These are phyloP conservation scores for Dunckerocampus dactyliophorus DNA, from an alignment of 2,113 vertebrate genomes.

Conservation along the genomic window DNA sequence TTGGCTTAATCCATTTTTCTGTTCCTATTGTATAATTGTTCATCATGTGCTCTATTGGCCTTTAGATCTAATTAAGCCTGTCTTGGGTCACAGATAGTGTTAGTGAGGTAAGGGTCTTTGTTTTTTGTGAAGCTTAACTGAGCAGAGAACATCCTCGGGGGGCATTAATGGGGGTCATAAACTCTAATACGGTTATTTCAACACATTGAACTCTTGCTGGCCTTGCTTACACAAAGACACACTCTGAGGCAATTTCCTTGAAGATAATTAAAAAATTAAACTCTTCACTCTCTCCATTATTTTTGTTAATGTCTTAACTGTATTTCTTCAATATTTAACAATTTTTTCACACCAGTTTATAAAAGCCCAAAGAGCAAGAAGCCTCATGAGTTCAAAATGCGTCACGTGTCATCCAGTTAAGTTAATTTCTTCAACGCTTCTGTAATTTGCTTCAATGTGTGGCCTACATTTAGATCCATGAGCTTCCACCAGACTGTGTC, in stretches of 20 bases:
- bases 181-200: conserved; percentile 62
- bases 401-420: too few relatives aligned
- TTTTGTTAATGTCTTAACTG: conserved; percentile 41
- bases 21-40: conserved; percentile 1
- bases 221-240: conserved; percentile 56
- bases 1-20: conserved; percentile 11
- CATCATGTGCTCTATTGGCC: conserved; percentile 36
- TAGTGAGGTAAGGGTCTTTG: conserved; percentile 22
- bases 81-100: conserved; percentile 40
- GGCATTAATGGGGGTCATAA: conserved; percentile 63
- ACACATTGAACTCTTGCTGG: conserved; percentile 65
- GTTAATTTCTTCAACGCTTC: too few relatives aligned
- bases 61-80: conserved; percentile 35
- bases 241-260: conserved; percentile 47
- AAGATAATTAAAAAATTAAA: conserved; percentile 51
- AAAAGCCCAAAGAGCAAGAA: neutral
- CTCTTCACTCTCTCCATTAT: conserved; percentile 50
- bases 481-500: too few relatives aligned
- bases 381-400: too few relatives aligned
- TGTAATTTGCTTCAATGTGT: too few relatives aligned
- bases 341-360: too few relatives aligned
- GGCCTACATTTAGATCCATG: too few relatives aligned
- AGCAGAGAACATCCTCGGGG: conserved; percentile 33
- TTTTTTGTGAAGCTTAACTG: conserved; percentile 37
- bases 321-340: conserved; percentile 28